Evolutionary conservation across 2,113 vertebrate genomes (phyloP).

Genomic region (Sorex araneus): DNA sequence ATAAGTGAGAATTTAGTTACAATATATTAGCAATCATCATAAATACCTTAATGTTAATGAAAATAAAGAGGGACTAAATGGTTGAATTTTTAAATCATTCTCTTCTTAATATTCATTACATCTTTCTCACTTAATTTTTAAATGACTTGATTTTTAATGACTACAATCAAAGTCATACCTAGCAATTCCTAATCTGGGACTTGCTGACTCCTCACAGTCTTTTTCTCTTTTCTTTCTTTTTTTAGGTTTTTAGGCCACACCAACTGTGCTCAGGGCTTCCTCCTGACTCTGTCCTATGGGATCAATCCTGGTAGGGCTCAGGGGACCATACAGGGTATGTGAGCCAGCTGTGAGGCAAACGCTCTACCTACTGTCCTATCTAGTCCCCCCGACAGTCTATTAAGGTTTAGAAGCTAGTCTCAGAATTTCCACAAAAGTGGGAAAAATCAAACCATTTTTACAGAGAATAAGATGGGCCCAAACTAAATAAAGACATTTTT

Average conservation of each 20-base stretch:
- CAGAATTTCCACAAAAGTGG: conserved; percentile 10
- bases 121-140: conserved; percentile 47
- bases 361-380: too few species aligned
- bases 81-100: neutral
- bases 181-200: neutral
- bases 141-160: conserved; percentile 40
- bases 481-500: conserved; percentile 44
- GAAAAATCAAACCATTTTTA: conserved; percentile 23
- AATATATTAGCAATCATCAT: neutral
- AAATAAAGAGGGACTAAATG: neutral
- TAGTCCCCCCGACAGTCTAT: too few species aligned
- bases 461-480: neutral
- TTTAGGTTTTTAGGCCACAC: too few species aligned
- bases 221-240: too few species aligned
- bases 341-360: too few species aligned
- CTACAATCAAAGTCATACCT: neutral
- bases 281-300: too few species aligned
- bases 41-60: neutral
- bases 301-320: too few species aligned
- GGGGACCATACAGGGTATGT: too few species aligned
- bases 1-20: neutral
- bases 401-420: neutral
- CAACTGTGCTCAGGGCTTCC: too few species aligned
- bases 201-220: neutral
- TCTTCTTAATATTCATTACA: neutral